Evolutionary conservation across 2,797 vertebrate genomes (phyloP), one percentile per base, ranked within the genome.

Genomic region (Phrynocephalus vlangalii): DNA sequence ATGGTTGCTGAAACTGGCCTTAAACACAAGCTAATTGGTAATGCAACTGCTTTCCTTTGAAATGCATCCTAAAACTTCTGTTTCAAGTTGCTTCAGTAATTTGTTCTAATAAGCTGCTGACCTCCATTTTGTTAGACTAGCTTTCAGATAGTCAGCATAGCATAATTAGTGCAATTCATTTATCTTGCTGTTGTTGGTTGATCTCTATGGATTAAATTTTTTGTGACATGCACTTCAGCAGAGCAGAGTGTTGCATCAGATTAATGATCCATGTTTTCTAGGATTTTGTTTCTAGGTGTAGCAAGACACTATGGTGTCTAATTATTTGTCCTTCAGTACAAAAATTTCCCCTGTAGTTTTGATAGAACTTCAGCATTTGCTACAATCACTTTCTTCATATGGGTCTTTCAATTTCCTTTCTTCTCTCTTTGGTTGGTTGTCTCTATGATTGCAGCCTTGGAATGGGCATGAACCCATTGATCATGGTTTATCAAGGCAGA

Each of bases 11-110:
- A 91, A 88, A 86, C 52, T 70, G 28, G 75, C 11, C 68, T 5
- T 71, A 68, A 91, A 82, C 33, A 26, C 9, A 48, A 75, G 22
- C 85, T 52, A 90, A 56, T 1, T 83, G 28, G 38, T 89, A 76
- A 89, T 18, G 76, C 83, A 89, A 76, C 84, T 79, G 44, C 1
- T 89, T 90, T 75, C 30, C 91, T 85, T 79, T 91, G 83, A 90
- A 85, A 92, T 87, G 75, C 83, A 79, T 38, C 79, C 11, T 6
- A 77, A 90, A 28, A n/a, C 67, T 9, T 82, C 22, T n/a, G n/a
- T 78, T 67, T 77, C 89, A 8, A 84, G 7, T 72, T 83, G 33
- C 60, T 86, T 67, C n/a, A 56, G 38, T 87, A 72, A 60, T 80
- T 79, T 80, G 33, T 80, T 80, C 48, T 73, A 80, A 80, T 86